Percentiles rank a stretch among this genome's conserved stretches.
phyloP scores from a whole-genome alignment of 2,113 vertebrate genomes.

The Origma solitaria region DNA sequence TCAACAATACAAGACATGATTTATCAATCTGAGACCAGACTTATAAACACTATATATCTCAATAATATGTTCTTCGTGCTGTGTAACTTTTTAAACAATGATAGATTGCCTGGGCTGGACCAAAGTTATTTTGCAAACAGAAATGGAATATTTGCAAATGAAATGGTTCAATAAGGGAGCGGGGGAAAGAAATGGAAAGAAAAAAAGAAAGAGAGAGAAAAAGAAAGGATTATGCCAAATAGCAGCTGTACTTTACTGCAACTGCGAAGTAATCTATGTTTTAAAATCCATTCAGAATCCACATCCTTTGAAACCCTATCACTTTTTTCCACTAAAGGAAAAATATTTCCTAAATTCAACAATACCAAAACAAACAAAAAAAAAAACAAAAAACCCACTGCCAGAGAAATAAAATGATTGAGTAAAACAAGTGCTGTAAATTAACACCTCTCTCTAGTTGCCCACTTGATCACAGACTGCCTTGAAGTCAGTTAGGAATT shows the following conservation, averaged over 20 bases:
- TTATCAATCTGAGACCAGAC: slow-evolving; percentile 68
- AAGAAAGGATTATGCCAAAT: not conserved
- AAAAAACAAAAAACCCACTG: not conserved
- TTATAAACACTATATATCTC: slow-evolving; percentile 77
- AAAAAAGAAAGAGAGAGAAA: too few species aligned
- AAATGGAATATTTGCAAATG: slow-evolving; percentile 55
- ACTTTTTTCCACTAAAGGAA: not conserved
- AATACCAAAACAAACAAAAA: too few species aligned
- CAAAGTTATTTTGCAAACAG: slow-evolving; percentile 62
- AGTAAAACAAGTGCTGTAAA: not conserved
- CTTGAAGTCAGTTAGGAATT: not conserved
- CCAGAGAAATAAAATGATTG: not conserved
- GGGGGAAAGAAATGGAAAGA: rapidly evolving
- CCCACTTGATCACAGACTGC: not conserved
- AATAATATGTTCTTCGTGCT: slow-evolving; percentile 72
- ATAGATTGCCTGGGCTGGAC: slow-evolving; percentile 45
- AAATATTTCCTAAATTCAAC: not conserved
- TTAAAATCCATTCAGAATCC: not conserved
- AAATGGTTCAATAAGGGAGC: not conserved
- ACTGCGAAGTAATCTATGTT: not conserved
- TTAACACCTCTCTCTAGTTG: not conserved
- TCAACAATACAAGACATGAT: slow-evolving; percentile 71
- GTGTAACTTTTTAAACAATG: slow-evolving; percentile 72
- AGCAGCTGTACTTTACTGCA: not conserved
- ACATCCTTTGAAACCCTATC: not conserved